A percentile compares a stretch with the other conserved stretches of the same genome.
Conservation (phyloP, 2,888 invertebrate genomes). For the Leucania comma region DNA sequence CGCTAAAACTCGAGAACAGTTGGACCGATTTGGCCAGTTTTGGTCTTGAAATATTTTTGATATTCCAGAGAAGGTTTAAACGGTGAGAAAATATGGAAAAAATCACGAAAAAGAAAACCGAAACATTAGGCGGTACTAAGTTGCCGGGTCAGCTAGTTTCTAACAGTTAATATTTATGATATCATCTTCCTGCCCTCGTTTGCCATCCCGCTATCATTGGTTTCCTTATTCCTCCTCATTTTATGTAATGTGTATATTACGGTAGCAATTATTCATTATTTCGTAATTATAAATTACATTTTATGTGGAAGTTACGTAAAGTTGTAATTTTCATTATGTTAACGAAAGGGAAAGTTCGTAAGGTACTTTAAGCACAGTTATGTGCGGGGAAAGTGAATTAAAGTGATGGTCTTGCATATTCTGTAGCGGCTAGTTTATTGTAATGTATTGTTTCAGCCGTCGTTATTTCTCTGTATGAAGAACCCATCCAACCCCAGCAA, state of each 20-base stretch:
- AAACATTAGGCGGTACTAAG: too few relatives aligned
- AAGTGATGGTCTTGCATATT: constrained; percentile 32
- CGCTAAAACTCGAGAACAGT: too few relatives aligned
- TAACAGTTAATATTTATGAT: background rate
- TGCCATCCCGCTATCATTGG: background rate
- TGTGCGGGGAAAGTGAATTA: constrained; percentile 46
- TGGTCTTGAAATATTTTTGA: too few relatives aligned
- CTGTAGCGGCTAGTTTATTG: constrained; percentile 48
- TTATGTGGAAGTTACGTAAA: constrained; percentile 27
- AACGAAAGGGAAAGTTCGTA: constrained; percentile 56
- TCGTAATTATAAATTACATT: constrained; percentile 24
- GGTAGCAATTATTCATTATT: constrained; percentile 23
- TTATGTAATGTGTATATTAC: background rate
- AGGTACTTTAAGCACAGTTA: constrained; percentile 42
- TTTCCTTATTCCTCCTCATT: background rate
- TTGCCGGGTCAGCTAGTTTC: too few relatives aligned
- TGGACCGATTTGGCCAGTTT: too few relatives aligned
- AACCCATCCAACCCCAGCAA: constrained; percentile 99
- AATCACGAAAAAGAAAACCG: too few relatives aligned
- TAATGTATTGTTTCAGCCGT: constrained; percentile 93
- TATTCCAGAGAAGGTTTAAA: too few relatives aligned
- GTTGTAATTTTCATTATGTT: constrained; percentile 34
- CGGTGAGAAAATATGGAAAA: too few relatives aligned
- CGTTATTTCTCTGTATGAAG: constrained; percentile 98
- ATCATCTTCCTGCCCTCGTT: background rate